A percentile compares a stretch with the other conserved stretches of the same genome.
phyloP scores from a whole-genome alignment of 2,113 vertebrate genomes.

The Heterocephalus glaber region DNA sequence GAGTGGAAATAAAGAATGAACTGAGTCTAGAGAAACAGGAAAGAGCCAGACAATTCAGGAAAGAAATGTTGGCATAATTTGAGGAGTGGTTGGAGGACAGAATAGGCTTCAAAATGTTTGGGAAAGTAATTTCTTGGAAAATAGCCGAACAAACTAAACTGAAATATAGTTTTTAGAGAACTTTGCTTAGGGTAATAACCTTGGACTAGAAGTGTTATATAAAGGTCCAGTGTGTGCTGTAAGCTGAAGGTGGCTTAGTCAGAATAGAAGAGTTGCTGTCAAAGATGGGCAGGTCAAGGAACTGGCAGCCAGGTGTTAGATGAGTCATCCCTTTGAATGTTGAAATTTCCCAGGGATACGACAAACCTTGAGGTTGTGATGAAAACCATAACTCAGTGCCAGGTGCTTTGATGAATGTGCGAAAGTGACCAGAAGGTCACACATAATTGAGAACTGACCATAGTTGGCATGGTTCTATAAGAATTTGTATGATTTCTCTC shows the following conservation, averaged over 20 bases:
- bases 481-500: slow-evolving; percentile 49
- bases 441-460: slow-evolving; percentile 32
- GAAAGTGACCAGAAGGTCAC: slow-evolving; percentile 36
- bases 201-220: not conserved
- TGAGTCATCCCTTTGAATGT: not conserved
- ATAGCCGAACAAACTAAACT: not conserved
- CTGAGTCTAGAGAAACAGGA: not conserved
- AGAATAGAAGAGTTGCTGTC: not conserved
- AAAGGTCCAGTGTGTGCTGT: not conserved
- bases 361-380: not conserved
- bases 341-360: not conserved
- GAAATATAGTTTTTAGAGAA: not conserved
- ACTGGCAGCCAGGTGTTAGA: not conserved
- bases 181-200: not conserved
- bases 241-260: not conserved
- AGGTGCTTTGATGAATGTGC: slow-evolving; percentile 51
- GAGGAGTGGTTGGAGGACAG: not conserved
- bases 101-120: not conserved
- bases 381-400: slow-evolving; percentile 5
- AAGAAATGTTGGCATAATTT: not conserved
- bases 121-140: not conserved
- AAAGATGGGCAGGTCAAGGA: not conserved
- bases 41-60: not conserved
- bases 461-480: slow-evolving; percentile 28
- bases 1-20: not conserved